Evolutionary conservation across 2,888 invertebrate genomes (phyloP), one percentile per base, ranked within the genome.

Genomic region (Magallana nippona): DNA sequence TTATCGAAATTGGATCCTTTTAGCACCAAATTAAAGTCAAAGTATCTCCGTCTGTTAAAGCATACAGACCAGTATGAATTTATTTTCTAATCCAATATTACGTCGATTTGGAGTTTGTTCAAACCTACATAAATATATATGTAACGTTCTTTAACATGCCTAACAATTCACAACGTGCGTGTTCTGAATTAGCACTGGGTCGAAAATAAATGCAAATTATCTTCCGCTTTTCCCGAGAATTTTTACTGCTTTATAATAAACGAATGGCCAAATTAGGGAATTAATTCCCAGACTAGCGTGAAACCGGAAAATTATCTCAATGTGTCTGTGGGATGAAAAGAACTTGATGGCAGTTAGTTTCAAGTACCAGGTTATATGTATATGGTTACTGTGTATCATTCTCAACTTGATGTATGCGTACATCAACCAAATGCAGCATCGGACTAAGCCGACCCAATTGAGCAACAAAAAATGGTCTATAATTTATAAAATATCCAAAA

Each of bases 221-320:
- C 71, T 71, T 71, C 71, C 71, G 32, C 71, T 71, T 71, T 71
- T 32, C 27, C 22, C 27, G 71, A 22, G 27, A 71, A 71, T 27
- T 15, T 71, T 71, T 71, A 71, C 71, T 71, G 71, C 71, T 71
- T 71, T 71, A 32, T 71, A 71, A 71, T 71, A 71, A 71, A 71
- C 22, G 71, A 71, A 13, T 32, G 71, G 27, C 27, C 27, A 71
- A 71, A 71, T 71, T 22, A 27, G 19, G 71, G 22, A 71, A 32
- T 71, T 71, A 27, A 27, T 71, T 71, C 71, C 15, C 71, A 71
- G 71, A 27, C 10, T 32, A 71, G 71, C 71, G 71, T 71, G 71
- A 71, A 71, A 71, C 71, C 27, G 22, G 71, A 71, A 71, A 71
- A 71, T 71, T 71, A 22, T 71, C 71, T 71, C 27, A 32, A 71